Evolutionary conservation across 2,113 vertebrate genomes (phyloP).

Genomic region (Rafetus swinhoei): DNA sequence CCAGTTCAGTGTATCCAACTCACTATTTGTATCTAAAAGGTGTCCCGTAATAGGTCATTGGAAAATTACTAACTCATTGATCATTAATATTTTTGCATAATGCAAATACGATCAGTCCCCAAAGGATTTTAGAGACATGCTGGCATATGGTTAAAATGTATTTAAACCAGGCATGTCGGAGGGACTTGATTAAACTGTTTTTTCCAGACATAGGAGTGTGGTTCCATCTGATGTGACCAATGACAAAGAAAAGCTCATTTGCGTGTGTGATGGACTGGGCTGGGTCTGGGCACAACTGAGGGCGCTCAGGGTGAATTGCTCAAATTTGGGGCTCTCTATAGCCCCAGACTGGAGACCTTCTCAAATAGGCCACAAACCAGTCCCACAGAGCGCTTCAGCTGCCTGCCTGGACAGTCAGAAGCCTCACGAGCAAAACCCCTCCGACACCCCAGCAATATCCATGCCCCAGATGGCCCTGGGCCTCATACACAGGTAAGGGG

Average conservation of each 20-base stretch:
- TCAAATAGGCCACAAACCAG: too few relatives aligned
- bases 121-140: neutral
- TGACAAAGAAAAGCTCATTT: neutral
- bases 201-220: neutral
- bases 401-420: too few relatives aligned
- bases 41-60: neutral
- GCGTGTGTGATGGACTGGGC: neutral
- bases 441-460: too few relatives aligned
- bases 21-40: neutral
- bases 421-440: too few relatives aligned
- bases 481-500: too few relatives aligned
- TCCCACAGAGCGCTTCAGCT: too few relatives aligned
- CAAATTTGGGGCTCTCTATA: too few relatives aligned
- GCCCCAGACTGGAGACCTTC: too few relatives aligned
- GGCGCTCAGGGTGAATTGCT: too few relatives aligned
- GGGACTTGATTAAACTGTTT: neutral
- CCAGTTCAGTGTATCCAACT: neutral
- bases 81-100: neutral
- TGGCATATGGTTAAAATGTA: neutral
- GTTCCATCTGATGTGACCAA: neutral
- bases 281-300: too few relatives aligned
- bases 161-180: neutral
- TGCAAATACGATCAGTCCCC: neutral
- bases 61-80: neutral
- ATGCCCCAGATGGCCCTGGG: too few relatives aligned